Conservation (phyloP, 2,797 vertebrate species). For the Carapus acus region DNA sequence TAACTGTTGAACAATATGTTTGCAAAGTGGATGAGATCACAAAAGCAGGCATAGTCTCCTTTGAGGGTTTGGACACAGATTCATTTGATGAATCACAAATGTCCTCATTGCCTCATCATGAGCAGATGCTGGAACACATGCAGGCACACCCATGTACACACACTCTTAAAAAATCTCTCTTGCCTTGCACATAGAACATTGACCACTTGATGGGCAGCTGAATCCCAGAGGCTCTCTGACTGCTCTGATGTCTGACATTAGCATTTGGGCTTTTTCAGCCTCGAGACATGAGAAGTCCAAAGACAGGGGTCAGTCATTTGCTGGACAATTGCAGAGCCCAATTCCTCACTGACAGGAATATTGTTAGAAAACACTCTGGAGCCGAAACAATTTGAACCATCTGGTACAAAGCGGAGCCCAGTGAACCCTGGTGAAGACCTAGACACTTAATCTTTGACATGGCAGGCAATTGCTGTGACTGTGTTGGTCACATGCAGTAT, state of each 20-base stretch:
- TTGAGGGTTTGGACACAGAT: slow-evolving; percentile 45
- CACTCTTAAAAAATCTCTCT: slow-evolving; percentile 3
- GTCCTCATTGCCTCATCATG: slow-evolving; percentile 43
- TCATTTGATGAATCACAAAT: slow-evolving; percentile 56
- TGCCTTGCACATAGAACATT: slow-evolving; percentile 9
- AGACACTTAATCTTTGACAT: slow-evolving; percentile 58
- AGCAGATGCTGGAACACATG: slow-evolving; percentile 51
- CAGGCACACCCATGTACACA: slow-evolving; percentile 9
- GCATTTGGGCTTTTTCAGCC: slow-evolving; percentile 16
- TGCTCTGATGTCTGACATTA: slow-evolving; percentile 42
- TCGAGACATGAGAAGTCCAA: slow-evolving; percentile 3
- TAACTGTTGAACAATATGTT: slow-evolving; percentile 19
- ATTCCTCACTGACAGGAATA: slow-evolving; percentile 55
- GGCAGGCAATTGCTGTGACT: background rate
- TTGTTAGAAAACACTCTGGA: slow-evolving; percentile 49
- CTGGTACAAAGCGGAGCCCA: slow-evolving; percentile 29
- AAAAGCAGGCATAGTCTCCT: slow-evolving; percentile 46
- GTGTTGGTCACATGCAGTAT: slow-evolving; percentile 33
- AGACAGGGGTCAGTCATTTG: slow-evolving; percentile 51
- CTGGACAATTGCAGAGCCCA: slow-evolving; percentile 42
- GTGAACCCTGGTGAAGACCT: slow-evolving; percentile 34
- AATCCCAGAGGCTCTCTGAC: slow-evolving; percentile 34
- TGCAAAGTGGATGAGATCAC: slow-evolving; percentile 62
- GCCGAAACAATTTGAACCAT: slow-evolving; percentile 54
- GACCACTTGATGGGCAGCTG: slow-evolving; percentile 3